Percentiles rank a stretch among this genome's conserved stretches.
phyloP scores from a whole-genome alignment of 2,113 vertebrate species.

The Periophthalmodon schlosseri region DNA sequence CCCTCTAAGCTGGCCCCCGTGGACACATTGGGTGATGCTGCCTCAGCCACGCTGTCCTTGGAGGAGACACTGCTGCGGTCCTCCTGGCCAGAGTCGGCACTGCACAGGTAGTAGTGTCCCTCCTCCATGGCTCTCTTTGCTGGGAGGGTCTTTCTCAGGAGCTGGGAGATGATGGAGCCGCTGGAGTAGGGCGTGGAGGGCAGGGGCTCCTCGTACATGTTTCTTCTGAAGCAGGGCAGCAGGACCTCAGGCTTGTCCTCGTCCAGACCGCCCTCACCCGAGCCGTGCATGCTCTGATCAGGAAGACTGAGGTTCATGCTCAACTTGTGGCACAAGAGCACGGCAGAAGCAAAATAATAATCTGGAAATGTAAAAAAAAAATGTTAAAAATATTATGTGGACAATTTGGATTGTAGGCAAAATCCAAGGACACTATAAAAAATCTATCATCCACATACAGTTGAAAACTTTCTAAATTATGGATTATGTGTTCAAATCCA shows the following conservation, averaged over 20 bases:
- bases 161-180: constrained; percentile 79
- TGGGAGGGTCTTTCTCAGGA: constrained; percentile 76
- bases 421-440: neutral
- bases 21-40: constrained; percentile 55
- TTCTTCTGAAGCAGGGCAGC: constrained; percentile 74
- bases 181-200: constrained; percentile 65
- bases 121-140: constrained; percentile 75
- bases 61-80: constrained; percentile 65
- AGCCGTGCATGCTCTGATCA: constrained; percentile 67
- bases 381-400: neutral
- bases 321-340: neutral
- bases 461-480: neutral
- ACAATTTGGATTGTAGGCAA: constrained; percentile 5
- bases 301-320: constrained; percentile 74
- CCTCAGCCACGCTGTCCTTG: constrained; percentile 63
- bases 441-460: neutral
- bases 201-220: constrained; percentile 70
- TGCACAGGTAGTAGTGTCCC: constrained; percentile 70
- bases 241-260: constrained; percentile 67
- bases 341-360: neutral
- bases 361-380: neutral
- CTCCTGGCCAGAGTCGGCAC: constrained; percentile 68
- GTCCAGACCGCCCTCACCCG: constrained; percentile 63
- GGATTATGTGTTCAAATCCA: neutral
- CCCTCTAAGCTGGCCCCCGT: constrained; percentile 59